Base-by-base conservation (phyloP, 2,888 invertebrate species). In the Xanthia togata region DNA sequence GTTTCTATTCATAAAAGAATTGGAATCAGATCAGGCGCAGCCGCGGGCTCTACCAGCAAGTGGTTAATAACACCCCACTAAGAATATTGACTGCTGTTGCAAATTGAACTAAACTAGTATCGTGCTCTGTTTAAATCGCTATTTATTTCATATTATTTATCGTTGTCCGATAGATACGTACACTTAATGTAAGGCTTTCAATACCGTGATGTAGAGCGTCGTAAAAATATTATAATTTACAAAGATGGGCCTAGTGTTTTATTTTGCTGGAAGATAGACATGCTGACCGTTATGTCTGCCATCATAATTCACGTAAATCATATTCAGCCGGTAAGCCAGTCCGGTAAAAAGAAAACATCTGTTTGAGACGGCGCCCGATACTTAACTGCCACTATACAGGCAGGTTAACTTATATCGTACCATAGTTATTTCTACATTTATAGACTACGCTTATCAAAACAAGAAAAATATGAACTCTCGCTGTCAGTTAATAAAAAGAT, bases 1-100 rank as follows among this genome's bases (percentile, higher is more conserved):
- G 91, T 92, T 93, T 91, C 94, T 93, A 93, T 94, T 94, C 94
- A 93, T 93, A 94, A 95, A 96, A 96, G 95, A 96, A 93, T 94
- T 92, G 90, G 92, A 94, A 94, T 94, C 93, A 93, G 95, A 95
- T 94, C 94, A 91, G 90, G 90, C 88, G 88, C 90, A 90, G 94
- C 96, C 95, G 92, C 92, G 82, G 94, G 95, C 94, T 75, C 89
- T 89, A 84, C 91, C 90, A 90, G 90, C 92, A 89, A 92, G 90
- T 93, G 91, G 92, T 93, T 96, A 96, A 96, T 95, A 95, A 95
- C 95, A 95, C 93, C 93, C 93, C 92, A 89, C 93, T 89, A 90
- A 91, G 92, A 93, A 93, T 93, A 95, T 93, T 93, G 93, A 94
- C 93, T 93, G 93, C 94, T 91, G 92, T 93, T 94, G 93, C 95